Evolutionary conservation across 2,888 invertebrate genomes (phyloP).

Genomic region (Agonopterix alstromeriana): DNA sequence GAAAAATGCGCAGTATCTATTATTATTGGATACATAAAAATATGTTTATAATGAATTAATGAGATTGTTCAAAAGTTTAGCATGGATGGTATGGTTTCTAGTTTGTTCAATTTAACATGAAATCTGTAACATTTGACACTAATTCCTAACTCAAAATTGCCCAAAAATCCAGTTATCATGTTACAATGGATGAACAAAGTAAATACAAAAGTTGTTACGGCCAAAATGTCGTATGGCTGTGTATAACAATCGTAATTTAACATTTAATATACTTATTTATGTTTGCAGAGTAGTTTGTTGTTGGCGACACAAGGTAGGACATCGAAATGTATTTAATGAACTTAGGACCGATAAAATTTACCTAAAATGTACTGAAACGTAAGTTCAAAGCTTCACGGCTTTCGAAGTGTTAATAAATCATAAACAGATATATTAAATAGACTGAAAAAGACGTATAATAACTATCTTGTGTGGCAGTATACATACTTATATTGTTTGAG

Average conservation of each 20-base stretch:
- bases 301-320: conserved; percentile 5
- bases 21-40: neutral
- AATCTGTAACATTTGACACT: neutral
- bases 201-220: conserved; percentile 17
- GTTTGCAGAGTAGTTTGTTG: conserved; percentile 9
- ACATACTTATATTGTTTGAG: conserved; percentile 16
- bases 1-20: neutral
- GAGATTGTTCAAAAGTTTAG: neutral
- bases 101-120: neutral
- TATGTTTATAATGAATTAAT: neutral
- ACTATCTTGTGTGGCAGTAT: conserved; percentile 4
- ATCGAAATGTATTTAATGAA: neutral
- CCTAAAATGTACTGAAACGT: no score
- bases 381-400: no score
- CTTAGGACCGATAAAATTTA: no score
- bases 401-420: no score
- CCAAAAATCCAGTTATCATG: neutral
- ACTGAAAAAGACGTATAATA: neutral
- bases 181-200: neutral
- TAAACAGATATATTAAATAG: no score
- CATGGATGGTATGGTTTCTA: neutral
- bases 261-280: conserved; percentile 28
- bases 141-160: neutral
- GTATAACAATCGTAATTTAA: conserved; percentile 24
- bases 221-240: conserved; percentile 56